phyloP scores from a whole-genome alignment of 2,888 invertebrate genomes.

The Frankliniella fusca region DNA sequence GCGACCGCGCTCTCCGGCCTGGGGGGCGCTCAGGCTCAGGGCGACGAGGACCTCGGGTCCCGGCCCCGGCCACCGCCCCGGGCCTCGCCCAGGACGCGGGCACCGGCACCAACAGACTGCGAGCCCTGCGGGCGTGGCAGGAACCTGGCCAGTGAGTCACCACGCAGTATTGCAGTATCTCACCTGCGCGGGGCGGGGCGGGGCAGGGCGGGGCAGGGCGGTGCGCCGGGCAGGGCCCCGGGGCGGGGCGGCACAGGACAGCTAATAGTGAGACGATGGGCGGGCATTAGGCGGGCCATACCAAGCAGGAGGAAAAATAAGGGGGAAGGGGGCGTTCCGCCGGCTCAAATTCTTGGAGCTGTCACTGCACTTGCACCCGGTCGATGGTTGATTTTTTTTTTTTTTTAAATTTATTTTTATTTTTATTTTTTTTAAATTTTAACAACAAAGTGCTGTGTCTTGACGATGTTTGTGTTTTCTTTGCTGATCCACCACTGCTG shows the following conservation, averaged over 20 bases:
- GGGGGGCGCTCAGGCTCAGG: background rate
- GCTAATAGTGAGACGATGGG: background rate
- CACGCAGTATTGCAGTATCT: background rate
- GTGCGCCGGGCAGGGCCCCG: background rate
- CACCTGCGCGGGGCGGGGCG: background rate
- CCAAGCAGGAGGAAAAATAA: too few species aligned
- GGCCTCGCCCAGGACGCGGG: conserved; percentile 37
- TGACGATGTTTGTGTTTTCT: background rate
- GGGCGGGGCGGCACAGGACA: background rate
- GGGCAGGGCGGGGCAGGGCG: background rate
- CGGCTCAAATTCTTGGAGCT: background rate
- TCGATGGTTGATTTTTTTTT: conserved; percentile 23
- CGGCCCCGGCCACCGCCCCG: background rate
- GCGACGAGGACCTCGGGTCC: background rate
- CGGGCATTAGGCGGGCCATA: background rate
- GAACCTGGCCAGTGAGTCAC: conserved; percentile 19
- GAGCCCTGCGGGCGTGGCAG: conserved; percentile 37
- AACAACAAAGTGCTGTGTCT: too few species aligned
- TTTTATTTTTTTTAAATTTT: too few species aligned
- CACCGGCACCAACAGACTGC: conserved; percentile 40
- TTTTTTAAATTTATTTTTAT: too few species aligned
- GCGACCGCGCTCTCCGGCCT: conserved; percentile 31
- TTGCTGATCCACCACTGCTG: too few species aligned
- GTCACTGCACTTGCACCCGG: background rate
- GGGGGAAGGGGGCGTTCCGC: background rate